These are phyloP conservation scores for Xerus inauris DNA, from an alignment of 2,113 vertebrate species.

Conservation along the genomic window DNA sequence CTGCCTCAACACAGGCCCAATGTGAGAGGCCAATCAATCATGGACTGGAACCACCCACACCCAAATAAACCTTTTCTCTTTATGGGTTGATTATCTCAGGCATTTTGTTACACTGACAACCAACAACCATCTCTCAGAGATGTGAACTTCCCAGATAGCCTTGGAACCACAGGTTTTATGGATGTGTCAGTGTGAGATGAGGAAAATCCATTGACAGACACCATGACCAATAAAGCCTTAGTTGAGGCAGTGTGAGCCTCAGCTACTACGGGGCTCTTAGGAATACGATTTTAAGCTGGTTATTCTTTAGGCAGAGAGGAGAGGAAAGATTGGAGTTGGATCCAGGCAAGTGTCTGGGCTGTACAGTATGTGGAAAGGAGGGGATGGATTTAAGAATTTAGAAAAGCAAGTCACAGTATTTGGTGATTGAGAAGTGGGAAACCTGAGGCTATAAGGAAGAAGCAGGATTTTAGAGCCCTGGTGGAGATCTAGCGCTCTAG, in stretches of 20 bases:
- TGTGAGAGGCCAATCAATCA: fast-evolving
- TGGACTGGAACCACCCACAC: not conserved
- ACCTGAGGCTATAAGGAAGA: not conserved
- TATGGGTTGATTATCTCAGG: not conserved
- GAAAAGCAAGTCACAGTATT: not conserved
- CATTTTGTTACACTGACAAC: not conserved
- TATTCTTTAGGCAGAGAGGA: not conserved
- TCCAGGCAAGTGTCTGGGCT: no score
- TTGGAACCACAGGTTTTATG: not conserved
- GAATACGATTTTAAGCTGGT: not conserved
- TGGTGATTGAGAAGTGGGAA: no score
- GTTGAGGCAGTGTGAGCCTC: no score
- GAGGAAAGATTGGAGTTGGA: not conserved
- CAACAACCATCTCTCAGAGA: not conserved
- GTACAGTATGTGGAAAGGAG: not conserved
- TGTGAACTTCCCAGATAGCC: fast-evolving
- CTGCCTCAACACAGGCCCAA: no score
- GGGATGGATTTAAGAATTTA: not conserved
- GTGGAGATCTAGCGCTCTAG: not conserved
- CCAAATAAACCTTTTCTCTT: not conserved
- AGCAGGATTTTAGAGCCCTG: not conserved
- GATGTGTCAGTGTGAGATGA: fast-evolving
- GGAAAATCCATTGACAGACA: fast-evolving
- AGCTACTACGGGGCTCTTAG: not conserved
- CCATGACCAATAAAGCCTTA: fast-evolving